phyloP scores from a whole-genome alignment of 2,113 vertebrate genomes.

The Pygoscelis adeliae region DNA sequence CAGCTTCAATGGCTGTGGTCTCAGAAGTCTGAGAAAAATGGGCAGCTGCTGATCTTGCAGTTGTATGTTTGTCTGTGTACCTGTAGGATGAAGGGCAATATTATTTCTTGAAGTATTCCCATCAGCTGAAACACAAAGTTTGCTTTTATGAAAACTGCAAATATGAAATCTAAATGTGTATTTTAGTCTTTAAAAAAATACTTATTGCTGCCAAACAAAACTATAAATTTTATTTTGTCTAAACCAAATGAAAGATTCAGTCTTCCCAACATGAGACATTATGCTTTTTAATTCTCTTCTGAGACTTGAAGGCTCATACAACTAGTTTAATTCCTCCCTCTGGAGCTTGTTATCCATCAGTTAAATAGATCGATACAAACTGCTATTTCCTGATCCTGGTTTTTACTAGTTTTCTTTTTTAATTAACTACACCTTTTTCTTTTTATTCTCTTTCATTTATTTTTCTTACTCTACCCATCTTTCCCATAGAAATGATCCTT shows the following conservation, averaged over 20 bases:
- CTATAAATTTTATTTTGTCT: slow-evolving; percentile 34
- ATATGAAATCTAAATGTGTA: neutral
- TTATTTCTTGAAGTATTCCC: slow-evolving; percentile 38
- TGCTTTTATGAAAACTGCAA: slow-evolving; percentile 13
- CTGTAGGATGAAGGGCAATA: neutral
- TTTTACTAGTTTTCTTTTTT: slow-evolving; percentile 1
- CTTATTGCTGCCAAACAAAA: slow-evolving; percentile 17
- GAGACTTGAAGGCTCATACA: neutral
- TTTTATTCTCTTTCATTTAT: neutral
- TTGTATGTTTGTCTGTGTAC: slow-evolving; percentile 36
- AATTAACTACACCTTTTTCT: neutral
- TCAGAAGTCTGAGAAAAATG: slow-evolving; percentile 10
- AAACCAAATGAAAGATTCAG: slow-evolving; percentile 14
- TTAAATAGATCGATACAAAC: slow-evolving; percentile 23
- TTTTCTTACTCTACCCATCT: neutral
- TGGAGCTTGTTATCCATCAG: slow-evolving; percentile 41
- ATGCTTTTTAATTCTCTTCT: slow-evolving; percentile 42
- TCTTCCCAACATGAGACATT: neutral
- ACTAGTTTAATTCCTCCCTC: slow-evolving; percentile 44
- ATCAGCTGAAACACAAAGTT: slow-evolving; percentile 1
- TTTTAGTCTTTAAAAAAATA: slow-evolving; percentile 21
- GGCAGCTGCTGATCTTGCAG: slow-evolving; percentile 32
- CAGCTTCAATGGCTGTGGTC: neutral
- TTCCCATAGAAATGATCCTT: neutral
- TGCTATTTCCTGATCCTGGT: neutral